These are phyloP conservation scores for Malurus splendens DNA, from an alignment of 2,797 vertebrate genomes.

Conservation along the genomic window DNA sequence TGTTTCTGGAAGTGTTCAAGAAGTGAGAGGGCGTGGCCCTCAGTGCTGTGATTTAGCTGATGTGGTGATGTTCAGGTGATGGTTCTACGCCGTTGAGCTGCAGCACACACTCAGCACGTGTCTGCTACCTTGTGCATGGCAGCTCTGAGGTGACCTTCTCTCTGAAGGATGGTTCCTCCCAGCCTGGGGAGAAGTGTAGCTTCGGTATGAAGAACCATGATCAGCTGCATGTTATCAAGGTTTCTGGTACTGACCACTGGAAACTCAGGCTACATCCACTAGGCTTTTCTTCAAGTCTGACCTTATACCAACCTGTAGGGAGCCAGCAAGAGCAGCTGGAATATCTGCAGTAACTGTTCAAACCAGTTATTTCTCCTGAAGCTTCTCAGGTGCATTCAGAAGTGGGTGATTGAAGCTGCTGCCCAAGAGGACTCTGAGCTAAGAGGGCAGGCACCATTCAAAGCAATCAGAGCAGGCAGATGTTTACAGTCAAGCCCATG, in stretches of 20 bases:
- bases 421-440: background rate
- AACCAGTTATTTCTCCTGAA: background rate
- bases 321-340: background rate
- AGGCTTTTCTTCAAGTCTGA: background rate
- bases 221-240: background rate
- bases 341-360: background rate
- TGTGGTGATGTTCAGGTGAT: fast-evolving
- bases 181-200: background rate
- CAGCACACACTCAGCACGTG: background rate
- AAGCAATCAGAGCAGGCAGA: background rate
- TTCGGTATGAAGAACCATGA: background rate
- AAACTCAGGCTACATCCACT: background rate
- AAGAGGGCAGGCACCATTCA: background rate
- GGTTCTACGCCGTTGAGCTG: background rate
- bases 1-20: background rate
- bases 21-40: background rate
- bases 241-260: background rate
- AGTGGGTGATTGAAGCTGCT: background rate
- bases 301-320: background rate
- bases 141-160: background rate
- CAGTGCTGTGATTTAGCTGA: background rate
- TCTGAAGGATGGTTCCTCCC: background rate
- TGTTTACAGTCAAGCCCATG: background rate
- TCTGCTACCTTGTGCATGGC: background rate
- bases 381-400: background rate